These are phyloP conservation scores for Lanistes nyassanus DNA, from an alignment of 1,140 invertebrate species.

Conservation along the genomic window DNA sequence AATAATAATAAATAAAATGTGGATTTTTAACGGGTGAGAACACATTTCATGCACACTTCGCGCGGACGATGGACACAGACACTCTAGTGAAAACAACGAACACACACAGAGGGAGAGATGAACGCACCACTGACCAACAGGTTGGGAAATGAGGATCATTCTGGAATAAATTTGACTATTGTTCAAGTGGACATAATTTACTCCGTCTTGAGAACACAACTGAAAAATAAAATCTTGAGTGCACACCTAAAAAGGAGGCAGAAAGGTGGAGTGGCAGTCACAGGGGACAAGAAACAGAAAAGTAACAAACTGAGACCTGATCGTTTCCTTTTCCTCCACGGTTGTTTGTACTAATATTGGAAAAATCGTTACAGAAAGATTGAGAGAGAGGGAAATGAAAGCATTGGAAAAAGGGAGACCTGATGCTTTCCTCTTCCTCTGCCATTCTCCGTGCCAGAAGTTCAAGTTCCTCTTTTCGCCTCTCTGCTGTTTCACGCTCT, in stretches of 20 bases:
- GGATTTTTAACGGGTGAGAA: no score
- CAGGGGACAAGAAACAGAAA: neutral
- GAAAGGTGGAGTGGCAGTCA: neutral
- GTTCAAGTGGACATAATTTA: no score
- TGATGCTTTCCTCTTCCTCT: slow-evolving; percentile 42
- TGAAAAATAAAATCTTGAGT: neutral
- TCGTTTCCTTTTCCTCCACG: neutral
- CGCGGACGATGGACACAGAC: no score
- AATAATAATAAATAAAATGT: no score
- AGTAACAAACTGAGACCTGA: neutral
- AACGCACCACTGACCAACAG: no score
- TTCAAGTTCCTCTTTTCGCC: slow-evolving; percentile 39
- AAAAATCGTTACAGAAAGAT: neutral
- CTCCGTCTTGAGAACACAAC: no score
- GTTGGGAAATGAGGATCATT: no score
- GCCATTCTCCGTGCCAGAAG: slow-evolving; percentile 36
- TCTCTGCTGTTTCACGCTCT: slow-evolving; percentile 47
- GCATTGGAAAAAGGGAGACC: slow-evolving; percentile 21
- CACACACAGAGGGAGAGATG: no score
- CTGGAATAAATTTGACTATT: no score
- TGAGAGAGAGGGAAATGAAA: neutral
- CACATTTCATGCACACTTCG: no score
- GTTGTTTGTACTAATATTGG: neutral
- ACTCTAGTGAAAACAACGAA: no score
- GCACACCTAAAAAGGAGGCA: neutral